Conservation (phyloP, 2,888 invertebrate species). For the Rotaria macrura region DNA sequence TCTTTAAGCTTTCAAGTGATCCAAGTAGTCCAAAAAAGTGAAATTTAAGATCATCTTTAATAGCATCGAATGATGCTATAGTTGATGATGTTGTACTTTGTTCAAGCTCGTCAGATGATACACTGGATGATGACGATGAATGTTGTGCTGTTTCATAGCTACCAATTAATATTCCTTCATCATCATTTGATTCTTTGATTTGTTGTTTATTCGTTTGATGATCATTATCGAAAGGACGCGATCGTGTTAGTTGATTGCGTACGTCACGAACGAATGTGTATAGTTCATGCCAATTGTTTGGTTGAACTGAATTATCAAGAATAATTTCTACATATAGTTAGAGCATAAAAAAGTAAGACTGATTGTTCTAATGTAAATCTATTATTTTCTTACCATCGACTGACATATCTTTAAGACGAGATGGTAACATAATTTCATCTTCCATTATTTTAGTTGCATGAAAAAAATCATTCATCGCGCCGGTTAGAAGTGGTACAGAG, state of each 20-base stretch:
- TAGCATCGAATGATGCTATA: not conserved
- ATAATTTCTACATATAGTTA: not conserved
- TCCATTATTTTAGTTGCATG: constrained; percentile 81
- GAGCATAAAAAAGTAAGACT: not conserved
- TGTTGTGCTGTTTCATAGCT: not conserved
- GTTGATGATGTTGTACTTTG: not conserved
- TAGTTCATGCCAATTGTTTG: not conserved
- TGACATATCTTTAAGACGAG: constrained; percentile 70
- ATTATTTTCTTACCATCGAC: not conserved
- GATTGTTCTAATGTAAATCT: no score
- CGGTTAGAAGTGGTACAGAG: constrained; percentile 51
- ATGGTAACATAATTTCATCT: constrained; percentile 83
- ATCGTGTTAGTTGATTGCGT: not conserved
- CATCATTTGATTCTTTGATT: not conserved
- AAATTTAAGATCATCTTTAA: not conserved
- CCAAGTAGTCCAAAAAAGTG: not conserved
- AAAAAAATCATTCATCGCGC: constrained; percentile 81
- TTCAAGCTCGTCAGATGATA: not conserved
- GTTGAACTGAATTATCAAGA: not conserved
- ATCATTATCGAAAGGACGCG: not conserved
- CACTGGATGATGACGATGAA: not conserved
- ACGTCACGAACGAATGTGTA: not conserved
- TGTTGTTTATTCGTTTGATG: not conserved
- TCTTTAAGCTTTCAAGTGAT: not conserved
- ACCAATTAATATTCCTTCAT: not conserved